Evolutionary conservation across 2,113 vertebrate genomes (phyloP), one percentile per base, ranked within the genome.

Genomic region (Buteo buteo): DNA sequence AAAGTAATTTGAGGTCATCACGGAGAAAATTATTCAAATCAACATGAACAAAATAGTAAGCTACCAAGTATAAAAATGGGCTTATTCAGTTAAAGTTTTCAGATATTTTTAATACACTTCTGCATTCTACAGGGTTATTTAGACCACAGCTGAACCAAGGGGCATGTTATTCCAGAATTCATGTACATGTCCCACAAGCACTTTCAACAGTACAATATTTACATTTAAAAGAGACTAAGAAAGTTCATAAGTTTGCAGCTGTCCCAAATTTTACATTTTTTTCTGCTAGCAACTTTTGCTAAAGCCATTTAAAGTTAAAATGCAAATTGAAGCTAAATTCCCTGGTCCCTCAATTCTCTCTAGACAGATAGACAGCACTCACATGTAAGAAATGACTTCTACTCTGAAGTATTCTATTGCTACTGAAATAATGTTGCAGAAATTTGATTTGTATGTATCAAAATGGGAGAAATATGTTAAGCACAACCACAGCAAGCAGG

Each of bases 171-270:
- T 93, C 21, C 69, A 64, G 57, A 71, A 93, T 45, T 88, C 86
- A 86, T 76, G 47, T 72, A 81, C 49, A 72, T 69, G 31, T 93
- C 93, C 61, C 92, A 73, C 49, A 97, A 95, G 96, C 50, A 70
- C 57, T 11, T 91, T 85, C 78, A 95, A 90, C 58, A 90, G 42
- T 76, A 72, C 34, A 89, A 94, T 95, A 95, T 96, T 97, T 97
- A 96, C 90, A 94, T 96, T 96, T 94, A 88, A 95, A 93, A 93
- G 59, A 74, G 91, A 96, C 36, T 95, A 87, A 72, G 78, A 96
- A 95, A 96, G 42, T 96, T 96, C 55, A 26, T 59, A 94, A 94
- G 66, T 94, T 96, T 96, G 71, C 55, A 93, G 72, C 70, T 93
- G 74, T 73, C 80, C 64, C 61, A 72, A 95, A 93, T 94, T 88